Percentiles rank a stretch among this genome's conserved stretches.
phyloP scores from a whole-genome alignment of 1,140 invertebrate genomes.

The Penaeus vannamei region DNA sequence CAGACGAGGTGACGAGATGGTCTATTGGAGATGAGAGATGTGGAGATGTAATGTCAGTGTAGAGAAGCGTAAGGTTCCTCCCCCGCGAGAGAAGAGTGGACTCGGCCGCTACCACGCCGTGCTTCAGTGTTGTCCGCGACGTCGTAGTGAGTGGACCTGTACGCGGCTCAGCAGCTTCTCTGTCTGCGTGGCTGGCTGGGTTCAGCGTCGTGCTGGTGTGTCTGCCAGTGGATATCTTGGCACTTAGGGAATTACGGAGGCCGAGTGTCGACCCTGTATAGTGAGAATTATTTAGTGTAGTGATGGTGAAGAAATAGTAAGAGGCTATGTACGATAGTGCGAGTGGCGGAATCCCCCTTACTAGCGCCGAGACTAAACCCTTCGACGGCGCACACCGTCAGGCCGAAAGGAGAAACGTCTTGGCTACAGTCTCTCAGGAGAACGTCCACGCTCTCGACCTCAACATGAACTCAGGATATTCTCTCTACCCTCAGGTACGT shows the following conservation, averaged over 20 bases:
- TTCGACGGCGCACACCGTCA: slow-evolving; percentile 54
- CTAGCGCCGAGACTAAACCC: slow-evolving; percentile 56
- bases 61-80: slow-evolving; percentile 46
- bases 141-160: slow-evolving; percentile 54
- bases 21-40: background rate
- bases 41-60: slow-evolving; percentile 24
- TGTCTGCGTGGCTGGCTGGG: slow-evolving; percentile 62
- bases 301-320: slow-evolving; percentile 62
- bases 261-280: slow-evolving; percentile 49
- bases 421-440: slow-evolving; percentile 50
- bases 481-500: slow-evolving; percentile 61
- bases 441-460: slow-evolving; percentile 60
- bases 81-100: slow-evolving; percentile 58
- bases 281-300: slow-evolving; percentile 62
- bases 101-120: slow-evolving; percentile 56
- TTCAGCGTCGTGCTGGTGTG: slow-evolving; percentile 61
- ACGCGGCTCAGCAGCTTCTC: slow-evolving; percentile 57
- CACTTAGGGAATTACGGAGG: slow-evolving; percentile 42
- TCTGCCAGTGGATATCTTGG: slow-evolving; percentile 46
- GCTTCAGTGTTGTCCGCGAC: slow-evolving; percentile 62
- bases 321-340: slow-evolving; percentile 62
- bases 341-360: slow-evolving; percentile 51
- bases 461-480: slow-evolving; percentile 64
- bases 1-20: background rate
- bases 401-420: slow-evolving; percentile 46